Percentiles rank a stretch among this genome's conserved stretches.
Evolutionary conservation across 2,888 invertebrate genomes (phyloP).

Genomic region (Drosophila eohydei): DNA sequence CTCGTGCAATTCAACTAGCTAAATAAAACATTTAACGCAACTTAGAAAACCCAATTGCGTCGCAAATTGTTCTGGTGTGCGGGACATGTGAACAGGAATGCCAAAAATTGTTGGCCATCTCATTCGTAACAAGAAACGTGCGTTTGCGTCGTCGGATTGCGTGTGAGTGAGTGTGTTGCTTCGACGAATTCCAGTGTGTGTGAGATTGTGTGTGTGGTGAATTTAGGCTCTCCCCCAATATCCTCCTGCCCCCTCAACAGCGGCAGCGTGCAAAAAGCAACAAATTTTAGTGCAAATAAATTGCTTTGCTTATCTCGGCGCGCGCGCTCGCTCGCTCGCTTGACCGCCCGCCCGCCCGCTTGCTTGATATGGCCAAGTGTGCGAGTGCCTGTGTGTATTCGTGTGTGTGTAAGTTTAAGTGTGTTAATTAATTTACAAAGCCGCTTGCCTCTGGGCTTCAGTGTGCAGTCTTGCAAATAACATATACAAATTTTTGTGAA

Average conservation of each 20-base stretch:
- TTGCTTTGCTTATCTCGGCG: constrained; percentile 77
- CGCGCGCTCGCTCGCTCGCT: constrained; percentile 48
- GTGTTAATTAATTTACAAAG: constrained; percentile 75
- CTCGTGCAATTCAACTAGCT: constrained; percentile 49
- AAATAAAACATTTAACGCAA: constrained; percentile 34
- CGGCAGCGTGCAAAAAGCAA: constrained; percentile 73
- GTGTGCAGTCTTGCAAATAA: constrained; percentile 52
- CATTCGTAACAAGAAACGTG: constrained; percentile 69
- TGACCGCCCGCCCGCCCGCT: constrained; percentile 15
- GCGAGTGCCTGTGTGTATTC: constrained; percentile 32
- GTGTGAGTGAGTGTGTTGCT: constrained; percentile 36
- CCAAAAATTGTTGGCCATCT: constrained; percentile 22
- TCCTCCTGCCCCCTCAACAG: constrained; percentile 16
- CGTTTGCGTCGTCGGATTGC: constrained; percentile 64
- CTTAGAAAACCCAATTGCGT: constrained; percentile 31
- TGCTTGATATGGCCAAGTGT: constrained; percentile 55
- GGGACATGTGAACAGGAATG: constrained; percentile 32
- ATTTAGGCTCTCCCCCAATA: constrained; percentile 50
- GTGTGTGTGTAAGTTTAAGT: constrained; percentile 46
- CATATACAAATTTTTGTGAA: constrained; percentile 40
- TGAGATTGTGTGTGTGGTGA: constrained; percentile 72
- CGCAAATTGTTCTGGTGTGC: constrained; percentile 33
- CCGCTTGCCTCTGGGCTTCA: constrained; percentile 39
- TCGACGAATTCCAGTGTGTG: constrained; percentile 50
- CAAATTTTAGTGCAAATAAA: constrained; percentile 80